Evolutionary conservation across 37 sponge, comb jelly and placozoan species (phyloP), one percentile per base, ranked within the genome.

Genomic region (Beroe ovata): DNA sequence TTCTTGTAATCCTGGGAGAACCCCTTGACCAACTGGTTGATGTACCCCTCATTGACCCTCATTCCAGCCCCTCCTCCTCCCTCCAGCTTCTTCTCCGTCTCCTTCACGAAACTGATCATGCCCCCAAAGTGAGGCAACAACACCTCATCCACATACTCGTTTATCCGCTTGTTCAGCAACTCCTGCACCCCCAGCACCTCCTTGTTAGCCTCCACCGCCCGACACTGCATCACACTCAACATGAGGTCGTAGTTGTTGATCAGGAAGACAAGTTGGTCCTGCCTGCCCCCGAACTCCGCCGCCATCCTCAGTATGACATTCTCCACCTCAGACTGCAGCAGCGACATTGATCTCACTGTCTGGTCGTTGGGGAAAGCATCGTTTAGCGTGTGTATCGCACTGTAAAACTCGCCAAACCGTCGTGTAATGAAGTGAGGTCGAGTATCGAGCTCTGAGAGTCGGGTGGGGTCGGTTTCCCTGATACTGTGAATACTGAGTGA

Each of bases 171-270:
- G 33, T 94, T 92, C 30, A 95, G 92, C 1, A 95, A 91, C 25
- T 84, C 66, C 89, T 98, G 95, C 60, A 98, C 94, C 34, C 92
- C 69, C 64, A 93, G 92, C 0, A 93, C 92, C 88, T 97, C 98
- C 60, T 94, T 94, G 21, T 91, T 91, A 20, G 92, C 92, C 34
- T 96, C 96, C 0, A 94, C 91, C 0, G 93, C 90, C 4, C 94
- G 92, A 71, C 64, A 95, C 38, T 92, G 64, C 88, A 97, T 90
- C 26, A 98, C 99, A 35, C 91, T 71, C 29, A 98, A 64, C 92
- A 98, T 91, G 93, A 95, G 95, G 81, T 98, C 99, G 81, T 98
- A 98, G 92, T 98, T 98, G 92, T 98, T 98, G 90, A 98, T 98
- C 71, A 98, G 94, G 64, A 98, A 98, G 26, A 98, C 89, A 22